Evolutionary conservation across 2,888 invertebrate genomes (phyloP), one percentile per base, ranked within the genome.

Genomic region (Caradrina kadenii): DNA sequence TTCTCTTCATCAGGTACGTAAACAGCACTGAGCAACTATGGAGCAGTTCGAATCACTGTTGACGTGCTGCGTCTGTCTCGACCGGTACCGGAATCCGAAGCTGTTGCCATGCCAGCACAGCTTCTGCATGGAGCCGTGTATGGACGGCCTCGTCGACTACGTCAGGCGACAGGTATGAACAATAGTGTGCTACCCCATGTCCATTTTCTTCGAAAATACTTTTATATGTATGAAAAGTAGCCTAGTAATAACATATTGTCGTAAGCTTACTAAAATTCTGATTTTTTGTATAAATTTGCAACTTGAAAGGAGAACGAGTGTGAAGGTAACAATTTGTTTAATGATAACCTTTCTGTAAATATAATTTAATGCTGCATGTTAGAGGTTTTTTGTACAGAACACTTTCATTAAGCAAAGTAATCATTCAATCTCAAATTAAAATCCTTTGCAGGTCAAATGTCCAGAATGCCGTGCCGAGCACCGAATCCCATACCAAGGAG

Each of bases 61-160:
- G 91, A 99, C 99, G 85, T 99, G 99, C 96, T 98, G 99, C 93
- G 99, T 99, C 91, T 99, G 99, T 94, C 96, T 99, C 93, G 99
- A 99, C 96, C 97, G 99, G 89, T 99, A 98, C 96, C 97, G 98
- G 89, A 99, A 99, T 93, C 99, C 99, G n/a, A 99, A 99, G 96
- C 96, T 99, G 91, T 96, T 99, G 91, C 99, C 99, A 97, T 99
- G 99, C 93, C 99, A 99, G 96, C 99, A 99, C 97, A 99, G 99
- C 88, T 99, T 99, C 96, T 99, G 99, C 92, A 98, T 99, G 98
- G 99, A 99, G 90, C 99, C 99, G 65, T 99, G 99, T 94, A 98
- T 99, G 97, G 99, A 99, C 94, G 99, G 99, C 81, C 97, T 99
- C 62, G 98, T 99, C 90, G 99, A 99, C 96, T 99, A 99, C 93